These are phyloP conservation scores for Pristionchus entomophagus DNA, from an alignment of 2,888 invertebrate genomes.

Conservation along the genomic window DNA sequence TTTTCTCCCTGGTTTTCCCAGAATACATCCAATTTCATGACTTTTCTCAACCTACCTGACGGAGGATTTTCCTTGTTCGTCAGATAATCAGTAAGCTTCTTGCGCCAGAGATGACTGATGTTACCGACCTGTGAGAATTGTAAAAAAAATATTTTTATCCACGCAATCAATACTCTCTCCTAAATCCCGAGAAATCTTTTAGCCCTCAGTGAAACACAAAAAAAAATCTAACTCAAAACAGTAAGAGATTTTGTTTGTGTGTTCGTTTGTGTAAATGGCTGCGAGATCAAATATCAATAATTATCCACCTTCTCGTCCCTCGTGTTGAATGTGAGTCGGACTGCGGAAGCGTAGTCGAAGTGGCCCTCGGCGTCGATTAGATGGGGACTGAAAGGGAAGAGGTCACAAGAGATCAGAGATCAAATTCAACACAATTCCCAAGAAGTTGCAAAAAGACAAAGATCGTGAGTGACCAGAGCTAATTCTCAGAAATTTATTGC, in stretches of 20 bases:
- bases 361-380: slow-evolving; percentile 70
- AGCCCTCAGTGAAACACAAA: neutral
- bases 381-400: neutral
- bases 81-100: slow-evolving; percentile 66
- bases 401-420: neutral
- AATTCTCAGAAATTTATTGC: too few relatives aligned
- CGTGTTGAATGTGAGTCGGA: slow-evolving; percentile 73
- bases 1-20: too few relatives aligned
- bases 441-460: too few relatives aligned
- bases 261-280: too few relatives aligned
- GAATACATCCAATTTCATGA: too few relatives aligned
- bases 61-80: slow-evolving; percentile 59
- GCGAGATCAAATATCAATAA: too few relatives aligned
- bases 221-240: too few relatives aligned
- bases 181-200: neutral
- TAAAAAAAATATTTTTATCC: neutral
- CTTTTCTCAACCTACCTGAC: too few relatives aligned
- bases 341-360: slow-evolving; percentile 73
- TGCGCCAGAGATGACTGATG: slow-evolving; percentile 68
- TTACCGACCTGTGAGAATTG: slow-evolving; percentile 59
- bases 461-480: too few relatives aligned
- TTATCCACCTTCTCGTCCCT: slow-evolving; percentile 64
- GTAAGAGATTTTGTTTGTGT: too few relatives aligned
- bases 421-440: too few relatives aligned
- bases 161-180: neutral